Conservation (phyloP, 2,888 invertebrate genomes). For the Xanthia icteritia region DNA sequence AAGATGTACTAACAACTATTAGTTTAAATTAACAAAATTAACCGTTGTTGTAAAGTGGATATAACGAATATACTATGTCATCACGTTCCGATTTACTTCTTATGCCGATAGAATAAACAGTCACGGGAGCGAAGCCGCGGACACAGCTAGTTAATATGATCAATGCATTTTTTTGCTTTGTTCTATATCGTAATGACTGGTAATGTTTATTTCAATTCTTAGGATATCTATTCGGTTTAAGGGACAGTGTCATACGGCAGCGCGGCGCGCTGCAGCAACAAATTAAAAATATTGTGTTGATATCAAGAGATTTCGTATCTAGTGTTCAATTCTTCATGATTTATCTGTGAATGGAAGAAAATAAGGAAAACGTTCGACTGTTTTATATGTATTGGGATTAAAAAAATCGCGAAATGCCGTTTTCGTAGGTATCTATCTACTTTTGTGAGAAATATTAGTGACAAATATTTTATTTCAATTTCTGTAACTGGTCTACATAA, state of each 20-base stretch:
- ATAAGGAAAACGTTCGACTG: background rate
- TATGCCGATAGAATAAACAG: background rate
- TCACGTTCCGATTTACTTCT: no score
- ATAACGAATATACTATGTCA: no score
- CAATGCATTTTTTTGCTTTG: slow-evolving; percentile 44
- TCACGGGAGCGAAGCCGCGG: background rate
- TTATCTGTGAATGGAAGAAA: background rate
- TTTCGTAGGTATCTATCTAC: slow-evolving; percentile 11
- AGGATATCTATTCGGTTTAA: background rate
- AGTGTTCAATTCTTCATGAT: background rate
- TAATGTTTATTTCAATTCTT: background rate
- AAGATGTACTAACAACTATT: background rate
- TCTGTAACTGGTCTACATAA: background rate
- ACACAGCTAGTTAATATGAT: background rate
- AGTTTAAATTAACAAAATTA: background rate
- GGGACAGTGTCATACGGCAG: background rate
- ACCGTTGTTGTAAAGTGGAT: no score
- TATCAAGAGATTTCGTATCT: background rate
- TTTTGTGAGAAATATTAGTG: background rate
- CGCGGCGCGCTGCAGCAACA: no score
- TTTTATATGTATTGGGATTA: background rate
- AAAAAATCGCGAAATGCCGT: slow-evolving; percentile 6
- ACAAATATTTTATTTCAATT: background rate
- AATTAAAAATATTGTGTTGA: background rate
- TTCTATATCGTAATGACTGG: background rate